These are phyloP conservation scores for Colletes collaris DNA, from an alignment of 2,888 invertebrate genomes.

Conservation along the genomic window DNA sequence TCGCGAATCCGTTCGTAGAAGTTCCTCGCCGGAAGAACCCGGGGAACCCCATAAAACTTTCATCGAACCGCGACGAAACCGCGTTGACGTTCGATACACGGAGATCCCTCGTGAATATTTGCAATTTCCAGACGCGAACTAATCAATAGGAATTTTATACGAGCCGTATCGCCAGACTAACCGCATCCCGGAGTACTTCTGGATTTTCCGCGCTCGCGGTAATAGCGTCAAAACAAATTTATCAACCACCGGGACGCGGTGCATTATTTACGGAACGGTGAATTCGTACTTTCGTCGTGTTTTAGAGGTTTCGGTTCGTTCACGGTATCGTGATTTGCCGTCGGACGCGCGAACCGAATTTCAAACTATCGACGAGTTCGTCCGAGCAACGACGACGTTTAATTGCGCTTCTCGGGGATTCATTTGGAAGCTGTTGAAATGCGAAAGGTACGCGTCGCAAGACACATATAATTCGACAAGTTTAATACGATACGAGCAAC, in stretches of 20 bases:
- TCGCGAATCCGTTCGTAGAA: constrained; percentile 35
- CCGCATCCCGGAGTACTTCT: constrained; percentile 21
- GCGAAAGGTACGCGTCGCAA: not conserved
- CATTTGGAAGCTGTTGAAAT: not conserved
- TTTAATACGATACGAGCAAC: too few species aligned
- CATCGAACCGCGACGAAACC: constrained; percentile 48
- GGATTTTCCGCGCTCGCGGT: not conserved
- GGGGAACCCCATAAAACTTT: constrained; percentile 55
- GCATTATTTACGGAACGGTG: constrained; percentile 12
- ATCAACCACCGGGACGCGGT: not conserved
- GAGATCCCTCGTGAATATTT: not conserved
- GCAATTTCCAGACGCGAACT: not conserved
- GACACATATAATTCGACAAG: not conserved
- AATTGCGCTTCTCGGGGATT: not conserved
- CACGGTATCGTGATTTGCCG: not conserved
- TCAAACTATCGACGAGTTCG: not conserved
- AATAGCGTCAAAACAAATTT: constrained; percentile 33
- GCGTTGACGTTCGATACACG: constrained; percentile 29
- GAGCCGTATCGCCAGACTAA: not conserved
- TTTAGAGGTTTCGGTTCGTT: not conserved
- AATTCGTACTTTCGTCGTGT: constrained; percentile 10
- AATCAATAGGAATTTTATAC: constrained; percentile 36
- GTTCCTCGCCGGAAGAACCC: constrained; percentile 39
- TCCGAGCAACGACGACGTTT: not conserved
- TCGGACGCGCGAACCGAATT: not conserved